Evolutionary conservation across 2,113 vertebrate species (phyloP), one percentile per base, ranked within the genome.

Genomic region (Hiodon tergisus): DNA sequence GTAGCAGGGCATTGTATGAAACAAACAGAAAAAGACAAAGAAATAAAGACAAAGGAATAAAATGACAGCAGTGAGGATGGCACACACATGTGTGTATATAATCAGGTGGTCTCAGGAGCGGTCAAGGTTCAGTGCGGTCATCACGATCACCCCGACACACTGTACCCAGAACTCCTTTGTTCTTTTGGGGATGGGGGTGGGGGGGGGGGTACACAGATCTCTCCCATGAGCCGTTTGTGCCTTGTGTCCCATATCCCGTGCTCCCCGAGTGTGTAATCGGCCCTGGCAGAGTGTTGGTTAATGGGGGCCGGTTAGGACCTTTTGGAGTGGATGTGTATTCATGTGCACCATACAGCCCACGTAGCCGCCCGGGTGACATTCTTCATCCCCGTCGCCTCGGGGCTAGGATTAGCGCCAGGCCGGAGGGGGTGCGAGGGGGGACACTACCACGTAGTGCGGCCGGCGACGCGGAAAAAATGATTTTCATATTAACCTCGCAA

Each of bases 401-500:
- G 95, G 96, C 93, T 94, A 96, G 93, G 95, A 98, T 97, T 96
- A 96, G 81, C 93, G 89, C 79, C 87, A 82, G 88, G 89, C 87
- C 86, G 84, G 74, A 75, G 83, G 63, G 63, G 63, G 8, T 31
- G 31, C 31, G 63, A 11, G 63, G 84, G 84, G 76, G 10, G 82
- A 82, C 47, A 80, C 63, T 76, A 89, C 89, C 91, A 88, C 91
- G 90, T 87, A 90, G 91, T 91, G 92, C 88, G 84, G 61, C 78
- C 82, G 85, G 86, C 94, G 94, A 94, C 94, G 90, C 91, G 2
- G 31, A 31, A 31, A 91, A 94, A 95, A 95, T 95, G 91, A 90
- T 94, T 95, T 94, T 94, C 93, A 94, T 94, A 95, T 95, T 95
- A 97, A 95, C 94, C 93, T 93, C 80, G 82, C 87, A 31, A 31